These are phyloP conservation scores for Caenorhabditis sinica DNA, from an alignment of 2,888 invertebrate genomes.

Conservation along the genomic window DNA sequence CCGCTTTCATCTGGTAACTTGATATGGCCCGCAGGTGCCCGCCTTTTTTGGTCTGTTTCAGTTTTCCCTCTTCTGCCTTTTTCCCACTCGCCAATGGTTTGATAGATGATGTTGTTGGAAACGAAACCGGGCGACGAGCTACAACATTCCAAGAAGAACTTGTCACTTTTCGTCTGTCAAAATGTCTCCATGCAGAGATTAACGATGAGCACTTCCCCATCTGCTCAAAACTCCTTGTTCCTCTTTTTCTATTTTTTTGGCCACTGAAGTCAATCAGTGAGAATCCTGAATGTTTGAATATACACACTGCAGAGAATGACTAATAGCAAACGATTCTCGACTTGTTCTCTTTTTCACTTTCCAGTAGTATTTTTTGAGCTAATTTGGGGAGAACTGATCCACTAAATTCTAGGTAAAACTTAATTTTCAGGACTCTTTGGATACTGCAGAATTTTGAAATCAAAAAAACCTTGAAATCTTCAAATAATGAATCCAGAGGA, in stretches of 20 bases:
- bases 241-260: conserved; percentile 9
- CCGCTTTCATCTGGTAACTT: conserved; percentile 33
- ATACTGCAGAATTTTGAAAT: too few species aligned
- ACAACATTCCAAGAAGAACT: conserved; percentile 5
- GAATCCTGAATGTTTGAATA: conserved; percentile 27
- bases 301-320: conserved; percentile 7
- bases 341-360: background rate
- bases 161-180: conserved; percentile 44
- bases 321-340: conserved; percentile 7
- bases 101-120: conserved; percentile 48
- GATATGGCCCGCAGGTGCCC: conserved; percentile 54
- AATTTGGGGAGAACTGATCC: too few species aligned
- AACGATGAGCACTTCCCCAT: conserved; percentile 42
- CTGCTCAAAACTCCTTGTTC: background rate
- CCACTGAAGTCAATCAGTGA: conserved; percentile 34
- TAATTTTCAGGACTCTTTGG: too few species aligned
- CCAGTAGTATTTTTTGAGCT: too few species aligned
- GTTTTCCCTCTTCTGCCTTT: background rate
- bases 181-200: conserved; percentile 49
- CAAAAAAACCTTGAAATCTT: too few species aligned
- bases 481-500: too few species aligned
- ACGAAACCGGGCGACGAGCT: conserved; percentile 13
- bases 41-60: conserved; percentile 13
- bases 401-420: too few species aligned
- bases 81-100: conserved; percentile 10